Conservation (phyloP, 2,797 vertebrate genomes). For the Psittacula derbiana region DNA sequence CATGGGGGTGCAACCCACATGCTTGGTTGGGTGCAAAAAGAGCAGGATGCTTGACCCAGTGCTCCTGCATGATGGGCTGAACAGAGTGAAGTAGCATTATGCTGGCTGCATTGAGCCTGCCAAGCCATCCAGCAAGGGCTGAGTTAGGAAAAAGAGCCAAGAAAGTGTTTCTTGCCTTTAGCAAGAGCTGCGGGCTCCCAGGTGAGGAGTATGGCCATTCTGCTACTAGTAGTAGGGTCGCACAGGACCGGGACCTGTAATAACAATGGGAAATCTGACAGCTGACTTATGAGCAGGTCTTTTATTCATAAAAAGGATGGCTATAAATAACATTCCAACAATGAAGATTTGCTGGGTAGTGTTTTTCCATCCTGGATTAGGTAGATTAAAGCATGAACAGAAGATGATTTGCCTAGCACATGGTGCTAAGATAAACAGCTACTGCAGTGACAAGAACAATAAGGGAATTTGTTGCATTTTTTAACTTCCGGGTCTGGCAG, state of each 20-base stretch:
- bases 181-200: background rate
- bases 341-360: background rate
- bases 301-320: background rate
- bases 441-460: background rate
- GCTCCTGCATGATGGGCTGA: background rate
- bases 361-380: constrained; percentile 5
- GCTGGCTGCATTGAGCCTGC: background rate
- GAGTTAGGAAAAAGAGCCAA: background rate
- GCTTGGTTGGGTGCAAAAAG: background rate
- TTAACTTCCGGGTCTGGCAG: background rate
- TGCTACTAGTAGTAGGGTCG: background rate
- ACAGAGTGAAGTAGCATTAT: rapidly evolving
- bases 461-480: background rate
- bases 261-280: background rate
- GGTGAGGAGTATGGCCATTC: background rate
- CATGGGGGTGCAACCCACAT: rapidly evolving
- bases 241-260: background rate
- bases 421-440: background rate
- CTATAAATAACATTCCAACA: constrained; percentile 11
- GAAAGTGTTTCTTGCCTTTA: background rate
- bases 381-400: background rate
- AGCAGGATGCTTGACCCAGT: background rate
- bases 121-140: background rate
- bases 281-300: background rate
- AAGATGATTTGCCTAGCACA: background rate